phyloP scores from a whole-genome alignment of 1,140 invertebrate species.

The Caenorhabditis tropicalis region DNA sequence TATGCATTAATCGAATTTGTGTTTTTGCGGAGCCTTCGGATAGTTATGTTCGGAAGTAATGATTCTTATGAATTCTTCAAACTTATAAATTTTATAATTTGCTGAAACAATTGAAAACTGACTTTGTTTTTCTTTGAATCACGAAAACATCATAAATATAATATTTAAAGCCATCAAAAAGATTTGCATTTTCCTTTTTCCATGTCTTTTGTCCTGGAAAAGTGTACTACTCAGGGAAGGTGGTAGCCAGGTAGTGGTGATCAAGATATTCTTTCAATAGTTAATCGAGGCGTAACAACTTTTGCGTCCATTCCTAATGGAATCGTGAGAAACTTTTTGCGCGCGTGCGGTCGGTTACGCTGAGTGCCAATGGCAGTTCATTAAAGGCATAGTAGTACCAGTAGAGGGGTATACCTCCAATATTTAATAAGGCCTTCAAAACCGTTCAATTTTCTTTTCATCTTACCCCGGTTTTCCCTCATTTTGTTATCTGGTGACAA shows the following conservation, averaged over 20 bases:
- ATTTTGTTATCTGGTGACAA: constrained; percentile 15
- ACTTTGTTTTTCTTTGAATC: not conserved
- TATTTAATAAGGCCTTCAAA: not conserved
- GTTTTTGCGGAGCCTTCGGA: not conserved
- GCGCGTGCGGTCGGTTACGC: not conserved
- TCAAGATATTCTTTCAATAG: constrained; percentile 45
- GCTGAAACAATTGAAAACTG: too few species aligned
- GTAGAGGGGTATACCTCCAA: not conserved
- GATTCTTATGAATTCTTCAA: too few species aligned
- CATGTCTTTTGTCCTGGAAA: not conserved
- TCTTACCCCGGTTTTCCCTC: not conserved
- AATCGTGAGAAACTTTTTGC: constrained; percentile 34
- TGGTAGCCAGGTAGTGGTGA: not conserved
- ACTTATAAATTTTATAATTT: not conserved
- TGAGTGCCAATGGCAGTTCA: constrained; percentile 25
- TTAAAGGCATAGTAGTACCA: constrained; percentile 1
- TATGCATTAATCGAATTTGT: not conserved
- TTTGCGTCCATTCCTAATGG: constrained; percentile 38
- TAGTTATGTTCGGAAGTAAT: too few species aligned
- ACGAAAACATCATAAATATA: not conserved
- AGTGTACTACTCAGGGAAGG: not conserved
- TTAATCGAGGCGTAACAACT: constrained; percentile 43
- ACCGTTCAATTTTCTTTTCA: constrained; percentile 8
- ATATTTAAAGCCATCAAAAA: not conserved
- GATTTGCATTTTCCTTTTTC: not conserved